Evolutionary conservation across 2,888 invertebrate genomes (phyloP).

Genomic region (Rhynchonema sp.): DNA sequence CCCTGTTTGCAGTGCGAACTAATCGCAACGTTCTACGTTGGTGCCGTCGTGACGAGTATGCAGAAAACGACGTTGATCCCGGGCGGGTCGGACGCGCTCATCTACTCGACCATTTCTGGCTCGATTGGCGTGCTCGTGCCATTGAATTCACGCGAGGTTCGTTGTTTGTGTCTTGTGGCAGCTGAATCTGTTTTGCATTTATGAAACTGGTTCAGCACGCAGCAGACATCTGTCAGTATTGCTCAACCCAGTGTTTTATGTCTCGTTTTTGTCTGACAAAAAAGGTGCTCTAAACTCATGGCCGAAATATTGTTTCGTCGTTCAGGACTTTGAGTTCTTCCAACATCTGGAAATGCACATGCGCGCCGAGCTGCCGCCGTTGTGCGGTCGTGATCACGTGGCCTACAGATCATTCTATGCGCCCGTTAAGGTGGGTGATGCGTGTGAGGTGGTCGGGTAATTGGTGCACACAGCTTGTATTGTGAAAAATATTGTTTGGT

Average conservation of each 20-base stretch:
- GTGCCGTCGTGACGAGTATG: slow-evolving; percentile 82
- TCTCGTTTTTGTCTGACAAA: background rate
- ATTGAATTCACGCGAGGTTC: slow-evolving; percentile 73
- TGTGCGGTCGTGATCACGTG: slow-evolving; percentile 90
- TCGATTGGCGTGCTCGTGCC: slow-evolving; percentile 76
- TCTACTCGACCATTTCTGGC: slow-evolving; percentile 87
- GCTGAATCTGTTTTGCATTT: background rate
- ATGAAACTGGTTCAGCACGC: background rate
- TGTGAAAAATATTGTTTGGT: background rate
- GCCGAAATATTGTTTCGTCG: slow-evolving; percentile 33
- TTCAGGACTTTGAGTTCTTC: slow-evolving; percentile 96
- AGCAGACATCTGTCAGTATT: no score
- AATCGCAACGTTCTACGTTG: slow-evolving; percentile 64
- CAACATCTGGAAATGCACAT: slow-evolving; percentile 99
- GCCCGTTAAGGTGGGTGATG: slow-evolving; percentile 75
- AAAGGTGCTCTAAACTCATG: background rate
- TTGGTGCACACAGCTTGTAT: background rate
- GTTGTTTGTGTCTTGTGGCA: no score
- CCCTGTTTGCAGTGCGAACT: slow-evolving; percentile 4
- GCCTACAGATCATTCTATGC: slow-evolving; percentile 92
- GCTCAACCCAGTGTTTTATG: no score
- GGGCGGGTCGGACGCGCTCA: slow-evolving; percentile 83
- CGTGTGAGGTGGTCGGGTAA: background rate
- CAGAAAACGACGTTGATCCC: slow-evolving; percentile 78
- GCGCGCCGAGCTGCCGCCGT: slow-evolving; percentile 81